Percentiles rank a stretch among this genome's conserved stretches.
Evolutionary conservation across 2,888 invertebrate species (phyloP).

Genomic region (Thumatha senex): DNA sequence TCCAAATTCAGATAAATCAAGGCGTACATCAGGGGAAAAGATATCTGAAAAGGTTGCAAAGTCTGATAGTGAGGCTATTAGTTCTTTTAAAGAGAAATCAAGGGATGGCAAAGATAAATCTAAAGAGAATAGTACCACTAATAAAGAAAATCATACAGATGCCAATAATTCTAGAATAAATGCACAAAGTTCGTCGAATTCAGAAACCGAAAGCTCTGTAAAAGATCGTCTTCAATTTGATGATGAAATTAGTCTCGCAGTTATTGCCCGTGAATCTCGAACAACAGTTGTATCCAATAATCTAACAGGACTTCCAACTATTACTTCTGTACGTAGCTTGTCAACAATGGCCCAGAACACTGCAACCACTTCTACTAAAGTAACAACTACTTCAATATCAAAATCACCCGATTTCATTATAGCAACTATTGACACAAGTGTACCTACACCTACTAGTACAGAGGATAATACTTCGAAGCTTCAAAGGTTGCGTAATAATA

Average conservation of each 20-base stretch:
- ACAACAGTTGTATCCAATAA: constrained; percentile 25
- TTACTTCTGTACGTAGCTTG: constrained; percentile 63
- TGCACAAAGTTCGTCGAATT: constrained; percentile 10
- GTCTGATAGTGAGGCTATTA: constrained; percentile 14
- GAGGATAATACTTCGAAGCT: constrained; percentile 60
- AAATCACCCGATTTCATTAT: constrained; percentile 50
- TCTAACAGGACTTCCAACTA: constrained; percentile 56
- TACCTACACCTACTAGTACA: constrained; percentile 52
- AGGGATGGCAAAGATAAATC: constrained; percentile 37
- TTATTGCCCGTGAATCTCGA: constrained; percentile 49
- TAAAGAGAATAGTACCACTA: constrained; percentile 31
- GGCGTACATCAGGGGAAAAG: constrained; percentile 23
- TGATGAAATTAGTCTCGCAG: constrained; percentile 60
- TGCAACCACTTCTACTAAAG: constrained; percentile 24
- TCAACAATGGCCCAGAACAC: constrained; percentile 43
- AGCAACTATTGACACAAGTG: constrained; percentile 52
- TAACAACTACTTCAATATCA: constrained; percentile 28
- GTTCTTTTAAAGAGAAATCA: constrained; percentile 35
- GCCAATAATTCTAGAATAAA: constrained; percentile 12
- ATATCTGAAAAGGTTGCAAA: constrained; percentile 23
- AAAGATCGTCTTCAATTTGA: constrained; percentile 56
- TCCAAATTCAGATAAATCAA: constrained; percentile 33
- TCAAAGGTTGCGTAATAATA: constrained; percentile 49
- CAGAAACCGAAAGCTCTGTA: constrained; percentile 32
- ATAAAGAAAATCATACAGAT: constrained; percentile 28